Evolutionary conservation across 2,888 invertebrate genomes (phyloP).

Genomic region (Latrodectus elegans): DNA sequence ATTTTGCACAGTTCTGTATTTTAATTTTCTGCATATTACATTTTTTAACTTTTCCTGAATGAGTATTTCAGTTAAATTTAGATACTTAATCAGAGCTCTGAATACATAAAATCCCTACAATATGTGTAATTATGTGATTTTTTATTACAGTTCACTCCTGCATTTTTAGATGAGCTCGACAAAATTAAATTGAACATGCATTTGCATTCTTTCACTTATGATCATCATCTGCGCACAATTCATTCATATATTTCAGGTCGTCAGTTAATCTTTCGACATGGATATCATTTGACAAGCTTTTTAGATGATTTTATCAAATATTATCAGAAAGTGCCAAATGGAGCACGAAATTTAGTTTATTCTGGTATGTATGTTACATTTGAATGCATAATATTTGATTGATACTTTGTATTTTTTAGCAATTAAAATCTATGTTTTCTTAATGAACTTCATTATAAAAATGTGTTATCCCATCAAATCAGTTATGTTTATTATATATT

Average conservation of each 20-base stretch:
- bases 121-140: constrained; percentile 7
- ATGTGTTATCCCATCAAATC: no score
- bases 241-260: constrained; percentile 81
- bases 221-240: constrained; percentile 83
- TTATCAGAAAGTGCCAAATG: constrained; percentile 85
- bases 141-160: constrained; percentile 77
- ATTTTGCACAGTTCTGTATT: no score
- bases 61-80: no score
- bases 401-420: no score
- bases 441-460: no score
- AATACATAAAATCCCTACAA: no score
- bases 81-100: no score
- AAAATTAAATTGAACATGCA: constrained; percentile 83
- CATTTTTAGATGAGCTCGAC: constrained; percentile 82
- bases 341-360: constrained; percentile 83
- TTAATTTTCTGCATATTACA: no score
- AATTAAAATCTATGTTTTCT: no score
- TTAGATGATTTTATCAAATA: constrained; percentile 85
- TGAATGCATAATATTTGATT: no score
- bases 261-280: constrained; percentile 78
- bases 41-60: no score
- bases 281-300: constrained; percentile 84
- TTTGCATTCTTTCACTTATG: constrained; percentile 85
- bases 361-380: constrained; percentile 77
- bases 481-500: no score